Evolutionary conservation across 2,113 vertebrate species (phyloP).

Genomic region (Jaculus jaculus): DNA sequence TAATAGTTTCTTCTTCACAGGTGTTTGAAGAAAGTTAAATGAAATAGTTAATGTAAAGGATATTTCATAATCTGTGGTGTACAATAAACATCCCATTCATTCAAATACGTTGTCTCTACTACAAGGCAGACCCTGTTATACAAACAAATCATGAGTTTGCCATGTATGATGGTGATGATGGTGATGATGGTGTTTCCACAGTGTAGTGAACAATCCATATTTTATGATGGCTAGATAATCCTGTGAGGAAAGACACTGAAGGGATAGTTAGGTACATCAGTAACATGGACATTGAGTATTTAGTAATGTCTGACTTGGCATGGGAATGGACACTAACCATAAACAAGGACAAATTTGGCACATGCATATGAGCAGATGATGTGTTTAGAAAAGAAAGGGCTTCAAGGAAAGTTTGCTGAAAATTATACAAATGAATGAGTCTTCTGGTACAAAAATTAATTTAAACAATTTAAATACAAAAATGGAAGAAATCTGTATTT

Average conservation of each 20-base stretch:
- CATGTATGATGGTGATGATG: not conserved
- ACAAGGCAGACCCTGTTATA: not conserved
- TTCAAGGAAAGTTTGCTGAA: not conserved
- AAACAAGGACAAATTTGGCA: not conserved
- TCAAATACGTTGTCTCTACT: not conserved
- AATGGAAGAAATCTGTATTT: not conserved
- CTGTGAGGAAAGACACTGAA: not conserved
- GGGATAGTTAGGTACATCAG: not conserved
- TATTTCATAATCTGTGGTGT: not conserved
- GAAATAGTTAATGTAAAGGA: not conserved
- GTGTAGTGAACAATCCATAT: not conserved
- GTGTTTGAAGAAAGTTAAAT: not conserved
- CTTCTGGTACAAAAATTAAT: not conserved
- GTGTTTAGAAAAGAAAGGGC: not conserved
- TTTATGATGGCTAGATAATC: not conserved
- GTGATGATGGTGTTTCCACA: not conserved
- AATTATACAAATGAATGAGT: constrained; percentile 27
- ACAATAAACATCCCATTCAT: not conserved
- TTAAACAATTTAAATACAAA: constrained; percentile 16
- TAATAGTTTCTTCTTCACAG: not conserved
- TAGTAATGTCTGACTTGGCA: not conserved
- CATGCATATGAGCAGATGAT: not conserved
- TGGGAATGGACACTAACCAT: not conserved
- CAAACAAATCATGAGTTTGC: not conserved
- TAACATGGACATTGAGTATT: not conserved